Conservation (phyloP, 1,140 invertebrate species). For the Hormaphis cornu region DNA sequence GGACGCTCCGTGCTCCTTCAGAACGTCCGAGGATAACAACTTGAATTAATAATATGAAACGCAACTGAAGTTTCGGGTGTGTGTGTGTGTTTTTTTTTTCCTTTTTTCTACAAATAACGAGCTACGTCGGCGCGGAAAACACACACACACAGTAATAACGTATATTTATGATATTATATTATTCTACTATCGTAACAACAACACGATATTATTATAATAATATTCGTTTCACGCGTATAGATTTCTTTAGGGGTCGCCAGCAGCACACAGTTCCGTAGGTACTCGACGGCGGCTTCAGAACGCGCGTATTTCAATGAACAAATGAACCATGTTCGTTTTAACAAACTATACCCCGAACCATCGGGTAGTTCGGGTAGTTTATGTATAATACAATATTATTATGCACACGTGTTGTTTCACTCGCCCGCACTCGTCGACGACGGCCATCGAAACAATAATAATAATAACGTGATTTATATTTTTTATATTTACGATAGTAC, state of each 20-base stretch:
- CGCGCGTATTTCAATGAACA: conserved; percentile 27
- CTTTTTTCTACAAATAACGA: background rate
- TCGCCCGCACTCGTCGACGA: background rate
- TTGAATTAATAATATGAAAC: too few relatives aligned
- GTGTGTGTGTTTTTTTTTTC: too few relatives aligned
- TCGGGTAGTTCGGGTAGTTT: too few relatives aligned
- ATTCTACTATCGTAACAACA: background rate
- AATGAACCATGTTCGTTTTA: conserved; percentile 31
- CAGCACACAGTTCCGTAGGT: too few relatives aligned
- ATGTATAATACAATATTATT: too few relatives aligned
- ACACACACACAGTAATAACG: background rate
- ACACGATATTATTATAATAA: background rate
- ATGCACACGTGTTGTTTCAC: too few relatives aligned
- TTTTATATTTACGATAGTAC: too few relatives aligned
- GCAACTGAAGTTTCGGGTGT: too few relatives aligned
- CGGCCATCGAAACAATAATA: too few relatives aligned
- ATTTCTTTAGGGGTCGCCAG: background rate
- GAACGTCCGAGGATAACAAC: background rate
- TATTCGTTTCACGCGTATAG: background rate
- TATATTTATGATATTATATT: background rate
- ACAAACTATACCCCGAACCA: conserved; percentile 11
- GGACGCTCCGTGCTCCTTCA: too few relatives aligned
- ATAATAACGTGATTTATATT: too few relatives aligned
- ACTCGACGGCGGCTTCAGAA: background rate
- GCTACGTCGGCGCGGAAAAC: background rate